These are phyloP conservation scores for Phortica variegata DNA, from an alignment of 1,140 invertebrate species.

Conservation along the genomic window DNA sequence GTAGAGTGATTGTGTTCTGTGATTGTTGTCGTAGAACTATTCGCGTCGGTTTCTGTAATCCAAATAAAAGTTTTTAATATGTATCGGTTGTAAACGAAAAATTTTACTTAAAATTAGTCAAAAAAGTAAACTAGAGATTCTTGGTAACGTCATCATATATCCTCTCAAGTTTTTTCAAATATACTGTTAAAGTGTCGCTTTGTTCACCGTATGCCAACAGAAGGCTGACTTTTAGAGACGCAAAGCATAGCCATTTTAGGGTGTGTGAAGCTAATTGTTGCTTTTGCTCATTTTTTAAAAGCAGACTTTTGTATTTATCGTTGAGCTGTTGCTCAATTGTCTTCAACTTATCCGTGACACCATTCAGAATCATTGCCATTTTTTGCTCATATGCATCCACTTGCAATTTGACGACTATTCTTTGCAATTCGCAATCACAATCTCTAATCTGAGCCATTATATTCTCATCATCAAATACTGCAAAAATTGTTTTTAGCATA, in stretches of 20 bases:
- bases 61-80: background rate
- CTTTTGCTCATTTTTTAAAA: conserved; percentile 4
- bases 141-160: conserved; percentile 18
- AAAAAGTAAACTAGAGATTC: conserved; percentile 1
- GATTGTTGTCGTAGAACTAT: conserved; percentile 25
- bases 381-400: conserved; percentile 1
- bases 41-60: conserved; percentile 33
- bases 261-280: background rate
- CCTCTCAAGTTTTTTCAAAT: conserved; percentile 17
- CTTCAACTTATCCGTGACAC: conserved; percentile 13
- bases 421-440: conserved; percentile 18
- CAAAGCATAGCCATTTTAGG: conserved; percentile 22
- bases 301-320: conserved; percentile 18
- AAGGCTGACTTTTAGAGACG: too few species aligned
- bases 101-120: background rate
- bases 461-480: conserved; percentile 14
- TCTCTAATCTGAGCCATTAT: conserved; percentile 17
- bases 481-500: conserved; percentile 22
- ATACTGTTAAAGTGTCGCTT: too few species aligned
- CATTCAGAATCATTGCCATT: background rate
- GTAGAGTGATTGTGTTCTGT: conserved; percentile 11
- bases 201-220: too few species aligned
- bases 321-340: conserved; percentile 1
- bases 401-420: conserved; percentile 11
- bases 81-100: too few species aligned